These are phyloP conservation scores for Symphodus melops DNA, from an alignment of 2,113 vertebrate species.

Conservation along the genomic window DNA sequence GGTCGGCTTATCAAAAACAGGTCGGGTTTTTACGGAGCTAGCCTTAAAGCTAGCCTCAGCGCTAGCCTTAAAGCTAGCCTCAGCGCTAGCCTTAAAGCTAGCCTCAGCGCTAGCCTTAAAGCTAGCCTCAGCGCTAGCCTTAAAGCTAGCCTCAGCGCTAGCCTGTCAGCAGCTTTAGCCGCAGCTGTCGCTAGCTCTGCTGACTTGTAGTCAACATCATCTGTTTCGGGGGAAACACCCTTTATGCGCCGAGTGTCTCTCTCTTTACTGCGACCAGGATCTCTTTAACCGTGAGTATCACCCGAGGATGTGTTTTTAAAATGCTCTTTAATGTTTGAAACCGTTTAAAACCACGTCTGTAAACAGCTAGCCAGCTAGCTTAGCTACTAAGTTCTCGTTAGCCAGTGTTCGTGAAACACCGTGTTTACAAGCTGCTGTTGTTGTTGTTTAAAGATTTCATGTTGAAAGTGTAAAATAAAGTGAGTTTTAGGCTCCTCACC, in stretches of 20 bases:
- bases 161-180: constrained; percentile 21
- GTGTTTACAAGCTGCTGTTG: constrained; percentile 6
- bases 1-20: neutral
- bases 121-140: neutral
- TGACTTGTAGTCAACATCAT: constrained; percentile 4
- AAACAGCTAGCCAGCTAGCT: constrained; percentile 26
- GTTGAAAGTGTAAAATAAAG: no score
- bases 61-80: no score
- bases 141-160: constrained; percentile 19
- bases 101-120: no score
- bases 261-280: constrained; percentile 48
- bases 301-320: fast-evolving
- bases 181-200: constrained; percentile 35
- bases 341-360: neutral
- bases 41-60: neutral
- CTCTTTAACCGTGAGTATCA: constrained; percentile 74
- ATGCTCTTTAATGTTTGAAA: fast-evolving
- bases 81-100: neutral
- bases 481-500: no score
- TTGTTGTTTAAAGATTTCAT: no score
- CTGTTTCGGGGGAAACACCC: constrained; percentile 9
- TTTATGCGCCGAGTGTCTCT: constrained; percentile 47
- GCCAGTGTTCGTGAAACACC: constrained; percentile 7
- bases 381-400: constrained; percentile 26
- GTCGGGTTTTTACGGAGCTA: constrained; percentile 22